These are phyloP conservation scores for Syngnathus scovelli DNA, from an alignment of 2,113 vertebrate species.

Conservation along the genomic window DNA sequence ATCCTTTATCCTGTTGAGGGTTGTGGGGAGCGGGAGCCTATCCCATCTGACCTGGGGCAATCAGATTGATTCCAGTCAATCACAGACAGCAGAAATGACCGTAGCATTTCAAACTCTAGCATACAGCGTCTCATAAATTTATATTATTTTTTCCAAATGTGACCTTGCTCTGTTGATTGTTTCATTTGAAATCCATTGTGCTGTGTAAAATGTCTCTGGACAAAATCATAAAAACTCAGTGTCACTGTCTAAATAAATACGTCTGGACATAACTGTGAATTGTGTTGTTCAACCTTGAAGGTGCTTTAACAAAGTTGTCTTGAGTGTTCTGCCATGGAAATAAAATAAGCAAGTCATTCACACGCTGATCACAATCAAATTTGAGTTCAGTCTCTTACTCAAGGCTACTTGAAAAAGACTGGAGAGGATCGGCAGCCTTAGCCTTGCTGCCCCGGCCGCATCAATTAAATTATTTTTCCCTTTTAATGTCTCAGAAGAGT, in stretches of 20 bases:
- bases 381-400: background rate
- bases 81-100: background rate
- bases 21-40: background rate
- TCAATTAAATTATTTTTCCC: background rate
- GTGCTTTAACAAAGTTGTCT: background rate
- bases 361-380: background rate
- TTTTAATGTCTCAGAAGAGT: background rate
- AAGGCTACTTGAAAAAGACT: background rate
- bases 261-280: too few species aligned
- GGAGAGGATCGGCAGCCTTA: background rate
- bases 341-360: background rate
- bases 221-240: background rate
- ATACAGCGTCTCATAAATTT: too few species aligned
- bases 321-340: background rate
- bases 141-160: too few species aligned
- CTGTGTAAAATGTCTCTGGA: background rate
- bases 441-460: background rate
- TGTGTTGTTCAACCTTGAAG: background rate
- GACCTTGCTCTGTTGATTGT: background rate
- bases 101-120: too few species aligned
- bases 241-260: too few species aligned
- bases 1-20: background rate
- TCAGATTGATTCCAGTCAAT: background rate
- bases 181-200: background rate
- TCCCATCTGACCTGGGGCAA: background rate